phyloP scores from a whole-genome alignment of 2,797 vertebrate species.

The Limnodromus scolopaceus region DNA sequence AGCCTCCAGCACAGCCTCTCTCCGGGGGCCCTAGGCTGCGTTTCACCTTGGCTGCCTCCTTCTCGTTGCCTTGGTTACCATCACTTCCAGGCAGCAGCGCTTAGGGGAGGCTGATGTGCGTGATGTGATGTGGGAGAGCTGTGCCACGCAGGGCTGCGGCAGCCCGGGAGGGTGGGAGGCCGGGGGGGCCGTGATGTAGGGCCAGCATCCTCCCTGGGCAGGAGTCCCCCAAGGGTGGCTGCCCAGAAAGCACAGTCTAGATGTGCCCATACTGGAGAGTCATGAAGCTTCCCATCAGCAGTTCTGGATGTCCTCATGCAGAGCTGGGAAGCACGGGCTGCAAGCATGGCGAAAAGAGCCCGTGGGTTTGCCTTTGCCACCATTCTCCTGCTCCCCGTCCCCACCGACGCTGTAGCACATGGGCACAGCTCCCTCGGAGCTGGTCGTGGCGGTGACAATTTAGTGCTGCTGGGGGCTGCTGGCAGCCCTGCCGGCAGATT shows the following conservation, averaged over 20 bases:
- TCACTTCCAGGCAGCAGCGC: conserved; percentile 37
- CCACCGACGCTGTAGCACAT: rapidly evolving
- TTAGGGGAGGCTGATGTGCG: conserved; percentile 18
- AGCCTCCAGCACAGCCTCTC: conserved; percentile 40
- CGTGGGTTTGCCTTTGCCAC: background rate
- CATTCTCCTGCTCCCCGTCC: background rate
- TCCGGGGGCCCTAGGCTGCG: conserved; percentile 51
- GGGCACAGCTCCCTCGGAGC: background rate
- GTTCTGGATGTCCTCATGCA: background rate
- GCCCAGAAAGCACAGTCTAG: background rate
- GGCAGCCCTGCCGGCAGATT: background rate
- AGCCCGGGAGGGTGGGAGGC: background rate
- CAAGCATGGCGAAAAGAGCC: rapidly evolving
- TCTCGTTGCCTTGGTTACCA: conserved; percentile 65
- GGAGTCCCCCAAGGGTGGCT: rapidly evolving
- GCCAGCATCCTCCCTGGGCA: background rate
- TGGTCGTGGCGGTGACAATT: background rate
- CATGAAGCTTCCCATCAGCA: rapidly evolving
- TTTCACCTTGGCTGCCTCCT: conserved; percentile 73
- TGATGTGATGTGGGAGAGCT: conserved; percentile 41
- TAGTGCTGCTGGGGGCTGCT: background rate
- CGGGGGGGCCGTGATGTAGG: rapidly evolving
- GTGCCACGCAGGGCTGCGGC: background rate
- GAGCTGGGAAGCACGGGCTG: background rate
- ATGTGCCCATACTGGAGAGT: background rate